Evolutionary conservation across 2,113 vertebrate genomes (phyloP), one percentile per base, ranked within the genome.

Genomic region (Rana temporaria): DNA sequence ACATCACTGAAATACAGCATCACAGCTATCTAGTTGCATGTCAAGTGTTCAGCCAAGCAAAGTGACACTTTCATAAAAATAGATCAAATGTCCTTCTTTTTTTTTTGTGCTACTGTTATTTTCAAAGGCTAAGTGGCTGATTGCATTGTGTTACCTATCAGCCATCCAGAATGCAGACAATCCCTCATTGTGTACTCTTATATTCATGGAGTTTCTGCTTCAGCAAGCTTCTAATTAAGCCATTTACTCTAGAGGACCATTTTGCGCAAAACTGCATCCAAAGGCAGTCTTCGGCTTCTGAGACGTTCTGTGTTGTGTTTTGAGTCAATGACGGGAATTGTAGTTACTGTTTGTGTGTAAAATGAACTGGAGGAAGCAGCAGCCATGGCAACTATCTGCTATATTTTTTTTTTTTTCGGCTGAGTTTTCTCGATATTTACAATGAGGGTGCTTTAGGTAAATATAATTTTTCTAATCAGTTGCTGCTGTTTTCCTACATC

Each of bases 161-260:
- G 53, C 77, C 53, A 32, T 79, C 22, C n/a, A 56, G 64, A 30
- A 68, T 38, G 24, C 65, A 79, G 65, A 68, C 77, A 79, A 79
- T 68, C 32, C 63, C 52, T 53, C 62, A 20, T 78, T 67, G 76
- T 78, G 48, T 55, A 24, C 65, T 20, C n/a, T 17, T 57, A 79
- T 79, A 79, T 38, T 79, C 53, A 59, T 42, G 53, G 77, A 57
- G 52, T 79, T 79, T 68, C 77, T 79, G 65, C 77, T 79, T 67
- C 77, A 79, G 65, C 77, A 79, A 69, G 26, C 64, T 79, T 79
- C 77, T 79, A 79, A 79, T 79, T 78, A 79, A 79, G 65, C 64
- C 19, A 22, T 68, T 79, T 79, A 79, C 65, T 79, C 65, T 56
- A 79, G 77, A 79, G 64, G 53, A 55, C 52, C 52, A 56, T 48